phyloP scores from a whole-genome alignment of 2,113 vertebrate species.

The Ceratotherium simum region DNA sequence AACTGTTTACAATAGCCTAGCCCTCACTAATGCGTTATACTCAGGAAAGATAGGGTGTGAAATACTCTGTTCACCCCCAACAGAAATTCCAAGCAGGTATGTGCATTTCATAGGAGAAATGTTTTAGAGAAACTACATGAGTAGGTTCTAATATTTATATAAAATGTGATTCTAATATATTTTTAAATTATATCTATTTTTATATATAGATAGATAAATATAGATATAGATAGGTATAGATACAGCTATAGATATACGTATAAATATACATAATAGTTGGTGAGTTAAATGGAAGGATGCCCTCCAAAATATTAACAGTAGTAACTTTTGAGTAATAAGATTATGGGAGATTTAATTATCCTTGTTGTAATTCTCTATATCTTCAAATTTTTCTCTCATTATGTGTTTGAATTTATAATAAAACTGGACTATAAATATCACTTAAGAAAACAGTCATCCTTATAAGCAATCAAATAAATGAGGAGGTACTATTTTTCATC shows the following conservation, averaged over 20 bases:
- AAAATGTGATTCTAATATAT: not conserved
- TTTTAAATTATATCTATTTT: not conserved
- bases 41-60: not conserved
- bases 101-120: not conserved
- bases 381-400: not conserved
- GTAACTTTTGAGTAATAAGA: not conserved
- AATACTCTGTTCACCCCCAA: not conserved
- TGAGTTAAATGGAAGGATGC: not conserved
- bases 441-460: not conserved
- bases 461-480: slow-evolving; percentile 25
- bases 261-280: not conserved
- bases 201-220: not conserved
- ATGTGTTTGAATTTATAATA: not conserved
- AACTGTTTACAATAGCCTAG: not conserved
- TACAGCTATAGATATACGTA: not conserved
- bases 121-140: not conserved
- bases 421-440: not conserved
- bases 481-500: not conserved
- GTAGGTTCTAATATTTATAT: not conserved
- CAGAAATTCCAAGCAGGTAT: not conserved
- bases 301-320: not conserved
- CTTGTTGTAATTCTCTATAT: not conserved
- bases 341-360: not conserved
- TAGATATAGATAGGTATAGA: not conserved
- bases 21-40: not conserved